Evolutionary conservation across 2,888 invertebrate species (phyloP).

Genomic region (Ennomos erosarius): DNA sequence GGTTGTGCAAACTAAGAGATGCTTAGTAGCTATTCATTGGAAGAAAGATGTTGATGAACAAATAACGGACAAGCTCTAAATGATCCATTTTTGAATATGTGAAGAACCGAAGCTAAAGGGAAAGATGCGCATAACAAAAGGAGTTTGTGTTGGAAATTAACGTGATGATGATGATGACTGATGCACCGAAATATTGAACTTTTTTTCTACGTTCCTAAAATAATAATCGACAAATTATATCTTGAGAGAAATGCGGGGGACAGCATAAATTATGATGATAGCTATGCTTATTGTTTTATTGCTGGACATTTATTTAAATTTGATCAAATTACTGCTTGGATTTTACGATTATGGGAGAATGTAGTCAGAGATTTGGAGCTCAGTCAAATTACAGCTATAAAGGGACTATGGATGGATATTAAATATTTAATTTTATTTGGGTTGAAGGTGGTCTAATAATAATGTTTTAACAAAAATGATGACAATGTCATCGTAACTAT

Average conservation of each 20-base stretch:
- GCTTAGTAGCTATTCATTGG: conserved; percentile 58
- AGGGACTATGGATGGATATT: conserved; percentile 33
- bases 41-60: conserved; percentile 50
- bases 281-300: conserved; percentile 53
- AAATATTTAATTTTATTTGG: conserved; percentile 39
- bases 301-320: conserved; percentile 63
- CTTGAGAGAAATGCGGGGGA: conserved; percentile 41
- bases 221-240: conserved; percentile 42
- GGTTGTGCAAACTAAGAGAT: conserved; percentile 59
- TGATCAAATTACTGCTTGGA: conserved; percentile 60
- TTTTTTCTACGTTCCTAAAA: conserved; percentile 33
- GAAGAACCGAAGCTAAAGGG: conserved; percentile 32
- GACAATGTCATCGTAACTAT: conserved; percentile 28
- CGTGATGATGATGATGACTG: conserved; percentile 39
- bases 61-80: conserved; percentile 47
- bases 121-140: conserved; percentile 31
- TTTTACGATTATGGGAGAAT: conserved; percentile 50
- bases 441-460: conserved; percentile 21
- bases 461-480: conserved; percentile 29
- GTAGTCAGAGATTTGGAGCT: conserved; percentile 39
- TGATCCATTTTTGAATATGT: conserved; percentile 45
- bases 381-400: conserved; percentile 38
- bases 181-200: conserved; percentile 36
- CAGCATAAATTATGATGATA: conserved; percentile 55
- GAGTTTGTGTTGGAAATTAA: conserved; percentile 32